These are phyloP conservation scores for Drosophila baimaii DNA, from an alignment of 1,140 invertebrate species.

Conservation along the genomic window DNA sequence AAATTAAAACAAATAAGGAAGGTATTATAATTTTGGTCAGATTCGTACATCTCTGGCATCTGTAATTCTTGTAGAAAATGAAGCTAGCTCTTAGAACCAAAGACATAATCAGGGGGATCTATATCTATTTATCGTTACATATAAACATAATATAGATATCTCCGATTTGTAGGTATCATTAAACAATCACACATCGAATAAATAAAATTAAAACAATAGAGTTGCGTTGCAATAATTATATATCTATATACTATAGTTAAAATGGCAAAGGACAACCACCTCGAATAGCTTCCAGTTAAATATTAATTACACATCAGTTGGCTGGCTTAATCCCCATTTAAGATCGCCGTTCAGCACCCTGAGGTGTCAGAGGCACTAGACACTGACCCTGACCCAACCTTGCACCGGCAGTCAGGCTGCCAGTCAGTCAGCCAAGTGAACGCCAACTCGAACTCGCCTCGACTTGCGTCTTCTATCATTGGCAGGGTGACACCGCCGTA, in stretches of 20 bases:
- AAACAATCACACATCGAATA: neutral
- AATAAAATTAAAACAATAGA: neutral
- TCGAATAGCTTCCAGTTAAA: slow-evolving; percentile 5
- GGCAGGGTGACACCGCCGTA: slow-evolving; percentile 20
- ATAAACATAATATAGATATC: too few species aligned
- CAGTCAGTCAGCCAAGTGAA: slow-evolving; percentile 35
- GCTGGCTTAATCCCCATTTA: slow-evolving; percentile 1
- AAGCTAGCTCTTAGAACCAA: too few species aligned
- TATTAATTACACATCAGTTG: slow-evolving; percentile 14
- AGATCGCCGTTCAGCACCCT: slow-evolving; percentile 11
- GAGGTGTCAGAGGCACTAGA: slow-evolving; percentile 25
- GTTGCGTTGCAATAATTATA: neutral
- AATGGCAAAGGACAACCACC: neutral
- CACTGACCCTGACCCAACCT: slow-evolving; percentile 39
- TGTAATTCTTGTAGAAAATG: too few species aligned
- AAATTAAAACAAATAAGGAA: too few species aligned
- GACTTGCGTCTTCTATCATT: slow-evolving; percentile 5
- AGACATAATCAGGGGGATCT: too few species aligned
- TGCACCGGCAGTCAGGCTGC: slow-evolving; percentile 15
- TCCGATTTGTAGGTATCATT: too few species aligned
- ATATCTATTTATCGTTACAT: too few species aligned
- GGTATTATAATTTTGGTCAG: too few species aligned
- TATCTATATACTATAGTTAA: neutral
- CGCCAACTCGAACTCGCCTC: neutral
- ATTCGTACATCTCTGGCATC: too few species aligned